Base-by-base conservation (phyloP, 2,113 vertebrate species). In the Perccottus glenii region DNA sequence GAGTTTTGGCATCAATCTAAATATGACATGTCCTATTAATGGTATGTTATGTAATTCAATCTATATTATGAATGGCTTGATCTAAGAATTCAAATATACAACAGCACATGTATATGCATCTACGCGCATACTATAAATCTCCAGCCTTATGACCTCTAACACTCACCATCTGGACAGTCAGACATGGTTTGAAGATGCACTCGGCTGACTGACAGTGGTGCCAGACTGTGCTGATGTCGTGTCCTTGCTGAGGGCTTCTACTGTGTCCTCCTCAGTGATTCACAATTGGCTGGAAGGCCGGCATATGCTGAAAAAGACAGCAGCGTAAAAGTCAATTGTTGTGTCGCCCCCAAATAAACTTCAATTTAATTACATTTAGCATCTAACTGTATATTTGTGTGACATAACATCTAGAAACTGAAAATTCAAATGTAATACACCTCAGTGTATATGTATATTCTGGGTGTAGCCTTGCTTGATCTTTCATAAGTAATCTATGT, bases 171-270 rank as follows among this genome's bases (percentile, higher is more conserved):
- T 56, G 58, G 12, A 40, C 36, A 35, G 46, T 35, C 48, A 64
- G 32, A 68, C 44, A 15, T 57, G n/a, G n/a, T n/a, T n/a, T n/a
- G 9, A 64, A 76, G 61, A 51, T 78, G 64, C 40, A 46, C 51
- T 42, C 36, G 53, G 46, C 52, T 58, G 0, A 64, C 46, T 57
- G 73, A 32, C 16, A 67, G 46, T 46, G 4, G 11, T 71, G 0
- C 70, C 57, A 70, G 6, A 56, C 57, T 32, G 56, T 40, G 44
- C 19, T 3, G 52, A 5, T 57, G 57, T 11, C 6, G 19, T 27
- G 63, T 58, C 73, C 73, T 73, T 77, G 76, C 71, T 69, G 27
- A 48, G 4, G 2, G 77, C 44, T 64, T 12, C 4, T 8, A 10
- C 35, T 72, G 43, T 44, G 60, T 69, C 70, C 36, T 33, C 50